Evolutionary conservation across 2,113 vertebrate species (phyloP), one percentile per base, ranked within the genome.

Genomic region (Saccopteryx leptura): DNA sequence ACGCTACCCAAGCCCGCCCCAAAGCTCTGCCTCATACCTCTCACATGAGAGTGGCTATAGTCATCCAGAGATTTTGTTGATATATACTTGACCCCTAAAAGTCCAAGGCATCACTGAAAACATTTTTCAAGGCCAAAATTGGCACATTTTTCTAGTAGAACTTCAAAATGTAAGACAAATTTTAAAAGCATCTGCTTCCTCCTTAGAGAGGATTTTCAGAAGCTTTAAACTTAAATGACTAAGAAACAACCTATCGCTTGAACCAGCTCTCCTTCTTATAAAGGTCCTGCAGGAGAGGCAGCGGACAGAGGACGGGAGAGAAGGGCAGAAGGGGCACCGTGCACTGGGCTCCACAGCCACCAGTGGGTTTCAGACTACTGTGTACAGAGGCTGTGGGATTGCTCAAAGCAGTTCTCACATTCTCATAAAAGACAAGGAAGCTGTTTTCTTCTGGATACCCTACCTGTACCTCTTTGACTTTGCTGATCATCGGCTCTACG

Each of bases 41-140:
- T 23, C 18, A 1, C 31, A 21, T 8, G 9, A 10, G 18, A 28
- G 0, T 2, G 19, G 21, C 2, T 10, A 17, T 0, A 28, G 5
- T 4, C 4, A 63, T 0, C 0, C 19, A 13, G 28, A n/a, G n/a
- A 8, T 11, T 26, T 61, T 28, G n/a, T n/a, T n/a, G n/a, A n/a
- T 39, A 9, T 12, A 4, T 9, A 61, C 10, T 28, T 24, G 26
- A 9, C 23, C 63, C 52, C 3, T 1, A 18, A 76, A 63, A 74
- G 63, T 13, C 56, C 78, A 24, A 0, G 4, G 54, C 33, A 2
- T 24, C 46, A 4, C 0, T 71, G 28, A 46, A 78, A 61, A 24
- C 54, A 24, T 82, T 76, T 61, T 54, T 82, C 46, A 91, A 91
- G 52, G 69, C 48, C 24, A 23, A 80, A 89, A 50, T 26, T 31